Conservation (phyloP, 2,888 invertebrate genomes). For the Protophormia terraenovae region DNA sequence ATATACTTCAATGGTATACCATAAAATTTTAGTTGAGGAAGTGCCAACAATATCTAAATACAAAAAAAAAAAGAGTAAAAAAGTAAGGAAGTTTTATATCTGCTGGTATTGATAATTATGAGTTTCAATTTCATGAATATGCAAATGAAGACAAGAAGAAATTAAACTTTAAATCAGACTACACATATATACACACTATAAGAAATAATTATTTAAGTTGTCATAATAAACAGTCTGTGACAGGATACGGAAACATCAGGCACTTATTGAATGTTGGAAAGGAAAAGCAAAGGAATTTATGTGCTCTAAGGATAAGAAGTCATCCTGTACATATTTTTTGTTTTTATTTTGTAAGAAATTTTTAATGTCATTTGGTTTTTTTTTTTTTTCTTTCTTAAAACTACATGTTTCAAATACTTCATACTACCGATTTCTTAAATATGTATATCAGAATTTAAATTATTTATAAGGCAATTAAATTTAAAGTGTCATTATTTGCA, state of each 20-base stretch:
- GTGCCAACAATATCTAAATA: background rate
- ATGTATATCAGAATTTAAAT: no score
- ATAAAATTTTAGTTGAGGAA: conserved; percentile 6
- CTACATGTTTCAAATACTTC: no score
- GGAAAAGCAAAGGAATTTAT: background rate
- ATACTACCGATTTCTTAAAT: no score
- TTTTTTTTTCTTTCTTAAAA: no score
- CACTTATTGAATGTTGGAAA: background rate
- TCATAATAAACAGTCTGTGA: conserved; percentile 27
- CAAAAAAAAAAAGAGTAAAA: background rate
- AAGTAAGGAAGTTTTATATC: background rate
- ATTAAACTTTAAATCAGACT: background rate
- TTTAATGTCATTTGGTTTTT: no score
- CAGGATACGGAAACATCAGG: background rate
- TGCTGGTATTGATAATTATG: conserved; percentile 51
- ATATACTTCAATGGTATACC: no score
- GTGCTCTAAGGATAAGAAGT: background rate
- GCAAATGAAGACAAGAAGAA: conserved; percentile 24
- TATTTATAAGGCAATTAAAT: no score
- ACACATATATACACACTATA: background rate
- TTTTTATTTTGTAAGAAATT: no score
- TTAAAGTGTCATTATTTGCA: no score
- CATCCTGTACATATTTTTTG: background rate
- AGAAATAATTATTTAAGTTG: background rate
- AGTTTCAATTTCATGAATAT: conserved; percentile 52